These are phyloP conservation scores for Nycticebus coucang DNA, from an alignment of 2,113 vertebrate species.

Conservation along the genomic window DNA sequence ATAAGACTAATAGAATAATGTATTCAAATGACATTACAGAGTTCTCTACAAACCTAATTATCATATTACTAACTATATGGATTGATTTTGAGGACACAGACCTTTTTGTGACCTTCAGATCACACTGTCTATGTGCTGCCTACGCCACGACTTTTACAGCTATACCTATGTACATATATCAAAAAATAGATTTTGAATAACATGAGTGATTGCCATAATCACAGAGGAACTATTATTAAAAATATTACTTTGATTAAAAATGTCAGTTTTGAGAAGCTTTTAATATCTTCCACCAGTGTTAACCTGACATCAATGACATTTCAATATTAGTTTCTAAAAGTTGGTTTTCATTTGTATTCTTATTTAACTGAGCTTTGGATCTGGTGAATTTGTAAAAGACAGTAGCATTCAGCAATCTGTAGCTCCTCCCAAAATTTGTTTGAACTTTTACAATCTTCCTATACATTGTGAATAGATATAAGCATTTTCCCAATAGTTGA, in stretches of 20 bases:
- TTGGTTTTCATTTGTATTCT: constrained; percentile 60
- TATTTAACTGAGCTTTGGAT: constrained; percentile 62
- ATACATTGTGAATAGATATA: not conserved
- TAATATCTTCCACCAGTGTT: constrained; percentile 71
- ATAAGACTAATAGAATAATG: not conserved
- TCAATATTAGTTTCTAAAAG: constrained; percentile 72
- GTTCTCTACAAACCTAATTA: not conserved
- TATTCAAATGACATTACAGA: not conserved
- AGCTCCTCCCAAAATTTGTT: constrained; percentile 45
- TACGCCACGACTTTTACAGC: not conserved
- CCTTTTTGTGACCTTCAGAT: constrained; percentile 38
- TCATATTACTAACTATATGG: not conserved
- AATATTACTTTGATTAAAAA: constrained; percentile 78
- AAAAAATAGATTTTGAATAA: constrained; percentile 75
- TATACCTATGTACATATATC: not conserved
- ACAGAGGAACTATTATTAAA: constrained; percentile 70
- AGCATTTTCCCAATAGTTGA: not conserved
- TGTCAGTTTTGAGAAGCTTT: constrained; percentile 78
- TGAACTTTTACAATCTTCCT: not conserved
- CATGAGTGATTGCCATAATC: constrained; percentile 64
- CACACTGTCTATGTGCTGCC: constrained; percentile 14
- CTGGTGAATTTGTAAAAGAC: constrained; percentile 46
- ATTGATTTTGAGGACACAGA: not conserved
- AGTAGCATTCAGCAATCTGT: constrained; percentile 22
- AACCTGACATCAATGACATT: constrained; percentile 75